phyloP scores from a whole-genome alignment of 2,797 vertebrate species.

The Hapalemur alaotrensis region DNA sequence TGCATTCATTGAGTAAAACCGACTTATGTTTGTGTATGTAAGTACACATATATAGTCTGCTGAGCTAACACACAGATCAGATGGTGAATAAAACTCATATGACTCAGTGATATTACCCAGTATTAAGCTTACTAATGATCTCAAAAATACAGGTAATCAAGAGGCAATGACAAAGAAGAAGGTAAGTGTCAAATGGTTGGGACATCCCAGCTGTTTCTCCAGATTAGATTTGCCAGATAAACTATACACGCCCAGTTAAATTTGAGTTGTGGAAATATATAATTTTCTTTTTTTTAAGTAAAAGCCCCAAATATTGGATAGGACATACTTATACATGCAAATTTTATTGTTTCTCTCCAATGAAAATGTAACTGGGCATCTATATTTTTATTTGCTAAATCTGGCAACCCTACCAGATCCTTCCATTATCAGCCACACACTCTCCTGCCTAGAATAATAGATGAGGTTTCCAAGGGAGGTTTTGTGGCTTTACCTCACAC shows the following conservation, averaged over 20 bases:
- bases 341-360: not conserved
- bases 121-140: not conserved
- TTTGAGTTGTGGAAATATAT: not conserved
- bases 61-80: not conserved
- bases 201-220: not conserved
- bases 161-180: not conserved
- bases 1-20: not conserved
- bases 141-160: not conserved
- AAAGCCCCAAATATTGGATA: not conserved
- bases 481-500: not conserved
- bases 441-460: not conserved
- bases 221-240: not conserved
- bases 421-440: not conserved
- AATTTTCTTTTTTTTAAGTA: not conserved
- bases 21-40: not conserved
- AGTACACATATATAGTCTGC: not conserved
- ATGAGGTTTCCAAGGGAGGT: not conserved
- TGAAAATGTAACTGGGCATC: not conserved
- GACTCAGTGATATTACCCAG: not conserved
- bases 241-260: not conserved
- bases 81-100: not conserved
- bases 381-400: constrained; percentile 2
- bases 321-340: not conserved
- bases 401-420: not conserved
- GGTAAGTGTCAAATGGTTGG: not conserved